Conservation (phyloP, 2,797 vertebrate genomes). For the Lagodon rhomboides region DNA sequence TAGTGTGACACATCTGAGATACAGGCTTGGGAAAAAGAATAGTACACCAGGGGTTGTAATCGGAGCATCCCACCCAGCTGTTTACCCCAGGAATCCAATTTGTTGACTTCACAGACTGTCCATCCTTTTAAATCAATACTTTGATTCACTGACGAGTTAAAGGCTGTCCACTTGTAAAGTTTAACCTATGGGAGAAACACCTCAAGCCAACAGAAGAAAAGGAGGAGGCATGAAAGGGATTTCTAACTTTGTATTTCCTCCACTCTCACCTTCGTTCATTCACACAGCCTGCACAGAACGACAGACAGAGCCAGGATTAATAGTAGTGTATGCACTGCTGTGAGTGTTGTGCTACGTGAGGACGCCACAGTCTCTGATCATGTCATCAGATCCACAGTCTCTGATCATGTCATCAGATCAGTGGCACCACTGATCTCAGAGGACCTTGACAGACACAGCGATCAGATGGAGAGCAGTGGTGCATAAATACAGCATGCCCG, state of each 20-base stretch:
- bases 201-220: conserved; percentile 1
- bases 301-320: conserved; percentile 2
- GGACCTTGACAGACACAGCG: conserved; percentile 14
- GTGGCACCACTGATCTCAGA: conserved; percentile 17
- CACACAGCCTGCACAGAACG: not conserved
- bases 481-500: not conserved
- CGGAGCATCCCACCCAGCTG: conserved; percentile 33
- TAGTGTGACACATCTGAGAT: not conserved
- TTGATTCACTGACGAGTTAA: conserved; percentile 29
- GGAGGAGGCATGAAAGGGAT: not conserved
- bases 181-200: conserved; percentile 1
- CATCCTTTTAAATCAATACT: conserved; percentile 46
- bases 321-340: not conserved
- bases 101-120: conserved; percentile 47
- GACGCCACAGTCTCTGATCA: conserved; percentile 45
- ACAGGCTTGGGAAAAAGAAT: conserved; percentile 14
- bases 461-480: conserved; percentile 27
- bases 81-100: conserved; percentile 52
- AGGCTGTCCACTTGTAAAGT: conserved; percentile 24
- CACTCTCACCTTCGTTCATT: conserved; percentile 10
- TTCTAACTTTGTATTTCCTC: conserved; percentile 16
- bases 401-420: conserved; percentile 38
- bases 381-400: conserved; percentile 45
- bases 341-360: not conserved
- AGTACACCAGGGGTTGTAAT: conserved; percentile 1